A percentile compares a stretch with the other conserved stretches of the same genome.
These are phyloP conservation scores for Spea hammondii DNA, from an alignment of 2,797 vertebrate genomes.

Conservation along the genomic window DNA sequence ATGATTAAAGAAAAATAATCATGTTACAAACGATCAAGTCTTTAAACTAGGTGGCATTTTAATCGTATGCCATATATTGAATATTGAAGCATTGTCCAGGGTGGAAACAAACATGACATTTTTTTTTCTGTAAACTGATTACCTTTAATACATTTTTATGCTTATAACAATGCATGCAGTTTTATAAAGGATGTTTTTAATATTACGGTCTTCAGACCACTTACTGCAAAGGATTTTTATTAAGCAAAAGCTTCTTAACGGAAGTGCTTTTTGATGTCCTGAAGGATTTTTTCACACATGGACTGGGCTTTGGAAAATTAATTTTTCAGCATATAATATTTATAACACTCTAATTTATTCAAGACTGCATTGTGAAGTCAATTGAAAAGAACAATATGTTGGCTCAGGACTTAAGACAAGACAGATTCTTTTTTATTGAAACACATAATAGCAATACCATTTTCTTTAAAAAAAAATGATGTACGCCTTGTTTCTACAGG, in stretches of 20 bases:
- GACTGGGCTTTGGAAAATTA: constrained; percentile 1
- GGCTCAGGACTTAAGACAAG: no score
- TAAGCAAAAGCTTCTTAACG: constrained; percentile 13
- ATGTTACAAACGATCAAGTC: no score
- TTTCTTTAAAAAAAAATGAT: not conserved
- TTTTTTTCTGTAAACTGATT: no score
- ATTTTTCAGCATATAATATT: constrained; percentile 38
- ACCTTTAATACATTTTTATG: no score
- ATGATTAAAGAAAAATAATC: no score
- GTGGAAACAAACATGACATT: no score
- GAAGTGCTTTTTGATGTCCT: constrained; percentile 45
- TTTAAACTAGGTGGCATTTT: no score
- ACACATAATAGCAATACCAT: not conserved
- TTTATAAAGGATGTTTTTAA: not conserved
- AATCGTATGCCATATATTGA: no score
- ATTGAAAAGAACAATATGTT: not conserved
- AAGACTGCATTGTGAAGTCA: not conserved
- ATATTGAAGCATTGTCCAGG: no score
- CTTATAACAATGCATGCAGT: no score
- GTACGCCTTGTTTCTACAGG: not conserved
- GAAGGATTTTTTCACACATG: constrained; percentile 37
- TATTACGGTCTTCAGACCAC: not conserved
- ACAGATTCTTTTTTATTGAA: no score
- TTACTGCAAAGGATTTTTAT: not conserved
- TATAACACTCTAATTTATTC: constrained; percentile 31